These are phyloP conservation scores for Cherax quadricarinatus DNA, from an alignment of 1,140 invertebrate species.

Conservation along the genomic window DNA sequence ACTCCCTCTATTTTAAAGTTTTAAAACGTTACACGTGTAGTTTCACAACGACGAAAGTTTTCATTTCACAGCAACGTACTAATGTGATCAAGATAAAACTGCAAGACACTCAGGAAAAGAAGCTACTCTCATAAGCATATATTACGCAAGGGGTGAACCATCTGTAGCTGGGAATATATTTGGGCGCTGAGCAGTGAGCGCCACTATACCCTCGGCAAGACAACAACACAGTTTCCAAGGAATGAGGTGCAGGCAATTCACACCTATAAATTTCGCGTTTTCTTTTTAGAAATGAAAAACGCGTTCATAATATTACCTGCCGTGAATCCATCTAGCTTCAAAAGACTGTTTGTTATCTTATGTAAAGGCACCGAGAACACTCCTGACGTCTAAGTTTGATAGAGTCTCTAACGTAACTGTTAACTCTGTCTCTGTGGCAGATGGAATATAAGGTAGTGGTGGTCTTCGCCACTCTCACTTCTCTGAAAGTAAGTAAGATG, in stretches of 20 bases:
- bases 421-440: neutral
- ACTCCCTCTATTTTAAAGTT: neutral
- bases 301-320: neutral
- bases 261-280: neutral
- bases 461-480: neutral
- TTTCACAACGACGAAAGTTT: neutral
- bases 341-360: neutral
- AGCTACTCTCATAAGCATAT: neutral
- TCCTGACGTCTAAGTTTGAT: neutral
- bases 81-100: neutral
- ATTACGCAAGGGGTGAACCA: neutral
- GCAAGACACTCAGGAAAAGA: neutral
- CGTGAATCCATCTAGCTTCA: neutral
- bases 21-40: neutral
- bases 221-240: neutral
- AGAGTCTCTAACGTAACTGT: neutral
- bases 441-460: slow-evolving; percentile 3
- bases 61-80: neutral
- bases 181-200: neutral
- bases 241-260: neutral
- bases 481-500: neutral
- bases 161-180: neutral
- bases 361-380: neutral
- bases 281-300: neutral
- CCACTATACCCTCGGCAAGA: neutral